Evolutionary conservation across 2,113 vertebrate species (phyloP), one percentile per base, ranked within the genome.

Genomic region (Ciconia boyciana): DNA sequence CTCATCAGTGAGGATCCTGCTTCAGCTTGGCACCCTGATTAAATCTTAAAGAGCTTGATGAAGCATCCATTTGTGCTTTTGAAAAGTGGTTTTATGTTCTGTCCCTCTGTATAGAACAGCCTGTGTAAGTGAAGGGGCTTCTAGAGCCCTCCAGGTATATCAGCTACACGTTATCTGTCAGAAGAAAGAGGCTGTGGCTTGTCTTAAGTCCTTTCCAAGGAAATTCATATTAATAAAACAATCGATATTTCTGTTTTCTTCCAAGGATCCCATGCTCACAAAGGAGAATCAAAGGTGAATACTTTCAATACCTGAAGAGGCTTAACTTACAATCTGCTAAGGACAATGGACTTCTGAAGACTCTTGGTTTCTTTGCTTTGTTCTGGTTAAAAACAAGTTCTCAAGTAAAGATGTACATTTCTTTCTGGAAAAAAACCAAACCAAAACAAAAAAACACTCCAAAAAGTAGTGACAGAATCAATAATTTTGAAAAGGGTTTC

Each of bases 21-120:
- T 94, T 94, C 68, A 70, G n/a, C 46, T 89, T 89, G 46, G 80
- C 68, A 91, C 48, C 13, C 72, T 87, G 87, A 91, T 83, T 94
- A 92, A 93, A 74, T 83, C 66, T 77, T 71, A 68, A 82, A 89
- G 46, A 1, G 9, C 32, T 87, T 58, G 66, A 89, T 62, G 64
- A 89, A 92, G 51, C 55, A 81, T 43, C 68, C 29, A 71, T 87
- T 87, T 82, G 29, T 89, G 39, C 15, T 92, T n/a, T 62, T 81
- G 60, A 83, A 66, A 77, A 66, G 17, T 54, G 25, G 5, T 54
- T 87, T 91, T 60, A 25, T 68, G 9, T 57, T 88, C 36, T 83
- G 22, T 32, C 6, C 9, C 22, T 89, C 43, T 80, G 16, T 61
- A 65, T 29, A 39, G 55, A 89, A 51, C 8, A 58, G 19, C 14